These are phyloP conservation scores for Dromaius novaehollandiae DNA, from an alignment of 2,113 vertebrate genomes.

Conservation along the genomic window DNA sequence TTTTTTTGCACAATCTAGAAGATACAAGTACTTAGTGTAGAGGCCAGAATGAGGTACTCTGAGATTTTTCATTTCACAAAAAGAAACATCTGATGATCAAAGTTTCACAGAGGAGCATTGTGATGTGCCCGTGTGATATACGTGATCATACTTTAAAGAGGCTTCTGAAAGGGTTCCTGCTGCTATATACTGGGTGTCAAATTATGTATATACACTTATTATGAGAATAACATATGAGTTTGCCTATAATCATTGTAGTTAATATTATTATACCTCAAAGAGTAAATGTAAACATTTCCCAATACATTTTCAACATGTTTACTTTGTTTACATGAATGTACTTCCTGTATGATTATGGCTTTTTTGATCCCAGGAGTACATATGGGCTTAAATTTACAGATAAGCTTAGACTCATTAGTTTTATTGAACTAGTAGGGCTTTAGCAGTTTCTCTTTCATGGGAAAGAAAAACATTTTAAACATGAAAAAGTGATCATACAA, in stretches of 20 bases:
- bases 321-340: slow-evolving; percentile 3
- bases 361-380: not conserved
- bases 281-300: slow-evolving; percentile 33
- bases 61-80: not conserved
- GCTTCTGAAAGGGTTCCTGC: not conserved
- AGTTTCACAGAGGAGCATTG: not conserved
- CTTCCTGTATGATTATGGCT: slow-evolving; percentile 28
- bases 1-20: not conserved
- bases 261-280: slow-evolving; percentile 32
- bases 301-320: slow-evolving; percentile 11
- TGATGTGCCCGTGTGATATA: not conserved
- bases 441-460: not conserved
- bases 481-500: not conserved
- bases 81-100: not conserved
- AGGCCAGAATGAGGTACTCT: not conserved
- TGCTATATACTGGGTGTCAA: slow-evolving; percentile 8
- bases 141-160: not conserved
- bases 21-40: not conserved
- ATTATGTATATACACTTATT: slow-evolving; percentile 31
- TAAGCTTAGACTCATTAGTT: not conserved
- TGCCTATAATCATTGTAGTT: not conserved
- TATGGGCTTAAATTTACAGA: not conserved
- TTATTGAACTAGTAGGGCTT: not conserved
- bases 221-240: slow-evolving; percentile 15
- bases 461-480: not conserved